Base-by-base conservation (phyloP, 1,140 invertebrate species). In the Temnothorax nylanderi region DNA sequence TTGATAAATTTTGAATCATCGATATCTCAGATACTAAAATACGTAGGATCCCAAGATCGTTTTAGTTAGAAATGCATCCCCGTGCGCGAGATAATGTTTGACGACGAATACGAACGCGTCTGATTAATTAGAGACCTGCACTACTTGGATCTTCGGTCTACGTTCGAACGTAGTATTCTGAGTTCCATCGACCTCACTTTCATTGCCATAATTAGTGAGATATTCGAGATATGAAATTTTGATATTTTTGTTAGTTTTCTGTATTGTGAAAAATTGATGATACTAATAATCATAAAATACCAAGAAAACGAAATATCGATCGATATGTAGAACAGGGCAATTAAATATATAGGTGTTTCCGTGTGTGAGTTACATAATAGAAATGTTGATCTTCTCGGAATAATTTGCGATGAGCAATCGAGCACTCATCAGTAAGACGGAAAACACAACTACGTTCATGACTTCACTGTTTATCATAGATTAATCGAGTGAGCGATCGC, bases 61-160 rank as follows among this genome's bases (percentile, higher is more conserved):
- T 69, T 51, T 58, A 32, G 5, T 47, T 41, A 41, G 18, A 34
- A 16, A 47, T 7, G 18, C 4, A 37, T n/a, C 13, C 8, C 10
- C 3, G 4, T 56, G 7, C 21, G 34, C 34, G 41, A 54, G 49
- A 4, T 26, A 69, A 67, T 26, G 16, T 65, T 37, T 49, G 26
- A 47, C 65, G 26, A 69, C 10, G 11, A 37, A 21, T 3, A 58
- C 26, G 47, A 58, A 26, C 41, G 41, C 41, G 80, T 74, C 80
- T 41, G 80, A 84, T 72, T 62, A 84, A 84, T 82, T 74, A 47
- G 18, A 58, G 51, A 82, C 54, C 3, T 18, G 13, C 51, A 60
- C 67, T 74, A 82, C 80, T 82, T 82, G 41, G 11, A 60, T 69
- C 18, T 34, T 56, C 13, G 41, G 13, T 58, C 54, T 47, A 82